Evolutionary conservation across 1,140 invertebrate species (phyloP).

Genomic region (Vollenhovia emeryi): DNA sequence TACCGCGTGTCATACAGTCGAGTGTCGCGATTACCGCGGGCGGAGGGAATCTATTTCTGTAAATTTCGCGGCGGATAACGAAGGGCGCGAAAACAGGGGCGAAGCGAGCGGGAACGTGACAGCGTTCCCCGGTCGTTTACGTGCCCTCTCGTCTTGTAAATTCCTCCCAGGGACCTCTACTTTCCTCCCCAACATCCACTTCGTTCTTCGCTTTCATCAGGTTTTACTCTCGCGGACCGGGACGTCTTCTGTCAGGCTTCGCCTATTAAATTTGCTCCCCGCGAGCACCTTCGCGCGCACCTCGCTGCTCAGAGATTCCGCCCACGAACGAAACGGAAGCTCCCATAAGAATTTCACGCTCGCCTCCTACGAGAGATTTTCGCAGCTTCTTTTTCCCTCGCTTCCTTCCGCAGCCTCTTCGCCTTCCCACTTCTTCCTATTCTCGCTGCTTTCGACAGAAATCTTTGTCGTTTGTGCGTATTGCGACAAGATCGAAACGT

Average conservation of each 20-base stretch:
- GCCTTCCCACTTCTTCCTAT: not conserved
- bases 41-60: constrained; percentile 25
- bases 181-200: not conserved
- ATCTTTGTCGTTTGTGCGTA: constrained; percentile 24
- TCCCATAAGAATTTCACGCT: constrained; percentile 62
- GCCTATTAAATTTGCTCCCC: constrained; percentile 60
- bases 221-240: not conserved
- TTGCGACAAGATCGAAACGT: not conserved
- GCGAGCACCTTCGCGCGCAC: constrained; percentile 24
- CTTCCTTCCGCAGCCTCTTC: not conserved
- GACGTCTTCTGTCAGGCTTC: constrained; percentile 42
- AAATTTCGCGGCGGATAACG: constrained; percentile 45
- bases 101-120: constrained; percentile 16
- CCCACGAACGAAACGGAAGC: constrained; percentile 29
- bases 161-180: not conserved
- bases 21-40: not conserved
- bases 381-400: constrained; percentile 24
- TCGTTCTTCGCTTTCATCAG: not conserved
- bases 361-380: constrained; percentile 29
- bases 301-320: constrained; percentile 49
- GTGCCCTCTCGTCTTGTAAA: constrained; percentile 13
- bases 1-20: not conserved
- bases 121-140: constrained; percentile 11
- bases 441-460: constrained; percentile 5
- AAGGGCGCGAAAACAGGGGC: constrained; percentile 6